A percentile compares a stretch with the other conserved stretches of the same genome.
These are phyloP conservation scores for Aphrophora alni DNA, from an alignment of 2,888 invertebrate genomes.

Conservation along the genomic window DNA sequence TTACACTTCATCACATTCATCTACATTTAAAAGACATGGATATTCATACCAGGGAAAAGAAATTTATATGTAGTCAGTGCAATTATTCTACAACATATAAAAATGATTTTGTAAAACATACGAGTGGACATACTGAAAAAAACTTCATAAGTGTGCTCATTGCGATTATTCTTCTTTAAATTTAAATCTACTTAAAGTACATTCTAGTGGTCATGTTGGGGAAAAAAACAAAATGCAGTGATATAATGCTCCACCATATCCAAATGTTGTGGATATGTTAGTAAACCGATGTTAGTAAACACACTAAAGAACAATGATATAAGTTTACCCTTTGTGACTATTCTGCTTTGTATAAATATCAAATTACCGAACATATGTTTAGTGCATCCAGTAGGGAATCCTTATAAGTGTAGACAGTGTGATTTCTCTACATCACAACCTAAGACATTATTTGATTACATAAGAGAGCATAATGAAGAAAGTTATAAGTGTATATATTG, in stretches of 20 bases:
- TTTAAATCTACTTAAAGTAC: not conserved
- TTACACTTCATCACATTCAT: not conserved
- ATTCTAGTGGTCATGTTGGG: not conserved
- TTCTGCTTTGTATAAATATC: not conserved
- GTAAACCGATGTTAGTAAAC: too few relatives aligned
- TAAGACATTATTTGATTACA: too few relatives aligned
- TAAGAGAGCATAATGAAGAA: too few relatives aligned
- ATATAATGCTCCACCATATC: not conserved
- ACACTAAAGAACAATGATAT: not conserved
- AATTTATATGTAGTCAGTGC: not conserved
- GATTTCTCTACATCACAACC: too few relatives aligned
- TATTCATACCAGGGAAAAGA: not conserved
- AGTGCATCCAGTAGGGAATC: not conserved
- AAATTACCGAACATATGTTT: not conserved
- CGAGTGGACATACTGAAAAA: not conserved
- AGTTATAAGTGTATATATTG: too few relatives aligned
- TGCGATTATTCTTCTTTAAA: not conserved
- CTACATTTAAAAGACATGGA: not conserved
- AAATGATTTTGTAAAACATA: not conserved
- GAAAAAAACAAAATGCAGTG: not conserved
- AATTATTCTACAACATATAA: not conserved
- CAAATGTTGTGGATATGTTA: too few relatives aligned
- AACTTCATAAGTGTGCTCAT: not conserved
- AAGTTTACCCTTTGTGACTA: not conserved
- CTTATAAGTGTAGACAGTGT: too few relatives aligned